Base-by-base conservation (phyloP, 37 sponge, comb jelly and placozoan genomes). In the Crambe crambe region DNA sequence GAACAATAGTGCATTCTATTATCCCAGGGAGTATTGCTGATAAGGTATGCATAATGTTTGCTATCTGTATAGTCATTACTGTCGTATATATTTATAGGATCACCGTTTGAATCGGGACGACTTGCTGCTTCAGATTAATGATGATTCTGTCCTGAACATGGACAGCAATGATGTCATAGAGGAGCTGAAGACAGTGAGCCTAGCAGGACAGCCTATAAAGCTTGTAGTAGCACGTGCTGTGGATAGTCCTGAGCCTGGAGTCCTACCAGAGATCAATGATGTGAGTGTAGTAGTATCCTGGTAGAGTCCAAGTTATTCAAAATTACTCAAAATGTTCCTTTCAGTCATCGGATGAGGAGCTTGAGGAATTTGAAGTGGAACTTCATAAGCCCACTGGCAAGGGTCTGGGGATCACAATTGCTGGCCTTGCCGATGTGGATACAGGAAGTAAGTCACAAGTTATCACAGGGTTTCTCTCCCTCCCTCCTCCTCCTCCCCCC, bases 391-490 rank as follows among this genome's bases (percentile, higher is more conserved):
- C 56, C 1, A 87, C 78, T 42, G 38, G 61, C 0, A 26, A 36
- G 3, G 92, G 89, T 51, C 80, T 95, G 39, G 95, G 95, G 0
- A 87, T 94, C 56, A 85, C 84, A 29, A 95, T 95, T 41, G 89
- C 85, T 72, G 95, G 93, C 1, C 76, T 87, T 51, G 88, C 80
- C 37, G 43, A 84, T 25, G 54, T 56, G 0, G 85, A 83, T 62
- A 83, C 73, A 12, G 88, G 73, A 82, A 83, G 83, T 82, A 44
- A 58, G 60, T 29, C 29, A 26, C 0, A 29, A 6, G 4, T 23
- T 35, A 2, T 1, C 23, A 40, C 71, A 72, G 3, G 31, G 0
- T 15, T 17, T n/a, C 42, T 23, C 42, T 15, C 23, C 1, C 23
- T 25, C 61, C 17, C 18, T 6, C 61, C 27, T 6, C 61, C 61